Percentiles rank a stretch among this genome's conserved stretches.
phyloP scores from a whole-genome alignment of 2,797 vertebrate species.

The Fistularia tabacaria region DNA sequence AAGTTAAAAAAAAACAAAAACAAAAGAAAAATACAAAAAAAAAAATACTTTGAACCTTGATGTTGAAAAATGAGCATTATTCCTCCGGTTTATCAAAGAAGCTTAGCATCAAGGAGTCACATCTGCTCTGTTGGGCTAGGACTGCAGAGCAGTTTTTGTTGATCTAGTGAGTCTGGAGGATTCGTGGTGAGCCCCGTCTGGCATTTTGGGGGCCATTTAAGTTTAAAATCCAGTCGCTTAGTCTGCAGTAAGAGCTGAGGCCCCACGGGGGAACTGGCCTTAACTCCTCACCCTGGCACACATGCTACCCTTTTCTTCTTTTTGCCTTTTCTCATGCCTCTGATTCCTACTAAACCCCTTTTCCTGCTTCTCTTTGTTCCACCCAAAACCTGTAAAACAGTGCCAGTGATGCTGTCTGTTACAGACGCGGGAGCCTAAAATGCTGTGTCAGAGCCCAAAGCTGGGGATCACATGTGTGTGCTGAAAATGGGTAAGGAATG shows the following conservation, averaged over 20 bases:
- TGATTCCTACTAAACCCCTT: conserved; percentile 28
- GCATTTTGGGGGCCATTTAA: conserved; percentile 69
- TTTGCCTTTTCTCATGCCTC: neutral
- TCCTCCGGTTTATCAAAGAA: conserved; percentile 32
- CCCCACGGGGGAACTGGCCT: conserved; percentile 42
- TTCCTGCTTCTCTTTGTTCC: conserved; percentile 24
- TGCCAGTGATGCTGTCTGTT: conserved; percentile 37
- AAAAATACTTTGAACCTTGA: conserved; percentile 7
- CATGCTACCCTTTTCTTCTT: conserved; percentile 39
- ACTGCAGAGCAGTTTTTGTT: conserved; percentile 33
- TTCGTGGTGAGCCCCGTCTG: conserved; percentile 53
- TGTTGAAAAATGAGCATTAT: conserved; percentile 38
- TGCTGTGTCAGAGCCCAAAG: conserved; percentile 33
- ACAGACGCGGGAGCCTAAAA: conserved; percentile 27
- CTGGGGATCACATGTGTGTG: conserved; percentile 12
- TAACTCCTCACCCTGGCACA: conserved; percentile 56
- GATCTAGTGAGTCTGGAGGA: conserved; percentile 57
- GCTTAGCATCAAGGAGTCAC: conserved; percentile 32
- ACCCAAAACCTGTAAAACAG: conserved; percentile 32
- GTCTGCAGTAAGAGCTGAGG: conserved; percentile 45
- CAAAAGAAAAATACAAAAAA: too few species aligned
- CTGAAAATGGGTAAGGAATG: conserved; percentile 11
- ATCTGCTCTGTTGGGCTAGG: conserved; percentile 38
- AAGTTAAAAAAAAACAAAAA: neutral
- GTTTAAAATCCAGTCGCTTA: conserved; percentile 65